Evolutionary conservation across 2,888 invertebrate species (phyloP).

Genomic region (Petrophora chlorosata): DNA sequence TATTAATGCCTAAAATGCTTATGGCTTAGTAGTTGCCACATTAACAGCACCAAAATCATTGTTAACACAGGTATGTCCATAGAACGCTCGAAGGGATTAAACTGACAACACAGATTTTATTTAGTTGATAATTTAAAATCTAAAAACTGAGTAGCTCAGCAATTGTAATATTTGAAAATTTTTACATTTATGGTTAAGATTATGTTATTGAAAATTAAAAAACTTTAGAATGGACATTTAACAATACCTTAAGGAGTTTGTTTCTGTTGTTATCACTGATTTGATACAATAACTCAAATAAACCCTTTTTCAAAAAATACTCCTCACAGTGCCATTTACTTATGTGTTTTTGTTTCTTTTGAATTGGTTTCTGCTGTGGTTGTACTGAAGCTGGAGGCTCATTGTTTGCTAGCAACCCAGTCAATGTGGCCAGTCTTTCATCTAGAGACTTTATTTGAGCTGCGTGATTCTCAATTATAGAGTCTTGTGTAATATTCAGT

Average conservation of each 20-base stretch:
- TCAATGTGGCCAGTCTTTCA: constrained; percentile 62
- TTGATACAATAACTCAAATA: constrained; percentile 68
- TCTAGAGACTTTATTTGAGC: constrained; percentile 65
- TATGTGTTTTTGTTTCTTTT: constrained; percentile 37
- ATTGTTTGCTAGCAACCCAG: constrained; percentile 53
- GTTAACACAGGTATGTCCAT: no score
- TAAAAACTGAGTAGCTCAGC: no score
- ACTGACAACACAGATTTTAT: no score
- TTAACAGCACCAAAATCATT: no score
- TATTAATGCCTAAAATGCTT: no score
- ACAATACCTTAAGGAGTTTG: constrained; percentile 60
- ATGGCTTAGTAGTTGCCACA: no score
- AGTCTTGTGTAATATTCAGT: constrained; percentile 31
- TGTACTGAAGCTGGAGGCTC: constrained; percentile 32
- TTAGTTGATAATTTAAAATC: no score
- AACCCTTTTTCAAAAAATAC: constrained; percentile 66
- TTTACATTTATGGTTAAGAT: no score
- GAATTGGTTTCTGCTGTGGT: constrained; percentile 38
- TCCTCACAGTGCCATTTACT: constrained; percentile 78
- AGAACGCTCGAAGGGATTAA: no score
- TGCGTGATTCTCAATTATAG: constrained; percentile 54
- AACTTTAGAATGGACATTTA: no score
- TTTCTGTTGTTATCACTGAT: constrained; percentile 69
- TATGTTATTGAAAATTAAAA: no score
- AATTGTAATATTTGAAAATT: no score